Conservation (phyloP, 2,797 vertebrate species). For the Gymnopithys bicolor region DNA sequence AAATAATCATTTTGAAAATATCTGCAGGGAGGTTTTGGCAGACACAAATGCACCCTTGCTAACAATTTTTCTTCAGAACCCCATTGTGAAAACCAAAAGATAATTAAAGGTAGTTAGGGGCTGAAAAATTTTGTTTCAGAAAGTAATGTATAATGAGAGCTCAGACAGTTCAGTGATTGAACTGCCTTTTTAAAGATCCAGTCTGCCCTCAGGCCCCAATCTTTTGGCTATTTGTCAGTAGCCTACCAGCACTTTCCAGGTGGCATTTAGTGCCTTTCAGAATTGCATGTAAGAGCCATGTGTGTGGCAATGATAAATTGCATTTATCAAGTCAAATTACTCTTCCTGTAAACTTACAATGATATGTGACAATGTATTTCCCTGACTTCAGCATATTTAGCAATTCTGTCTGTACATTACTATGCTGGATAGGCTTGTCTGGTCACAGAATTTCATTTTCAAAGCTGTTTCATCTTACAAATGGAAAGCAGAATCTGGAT, state of each 20-base stretch:
- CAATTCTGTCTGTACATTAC: not conserved
- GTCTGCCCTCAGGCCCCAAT: not conserved
- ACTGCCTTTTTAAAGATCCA: not conserved
- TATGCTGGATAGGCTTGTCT: not conserved
- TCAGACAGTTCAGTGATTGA: not conserved
- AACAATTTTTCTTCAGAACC: not conserved
- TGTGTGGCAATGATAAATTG: not conserved
- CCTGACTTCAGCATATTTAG: not conserved
- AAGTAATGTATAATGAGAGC: not conserved
- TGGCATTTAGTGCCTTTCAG: not conserved
- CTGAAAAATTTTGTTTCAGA: conserved; percentile 6
- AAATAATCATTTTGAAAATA: not conserved
- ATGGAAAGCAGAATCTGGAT: not conserved
- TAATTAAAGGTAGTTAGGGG: conserved; percentile 38
- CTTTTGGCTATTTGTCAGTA: conserved; percentile 23
- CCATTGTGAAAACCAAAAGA: not conserved
- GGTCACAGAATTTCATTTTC: not conserved
- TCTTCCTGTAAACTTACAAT: not conserved
- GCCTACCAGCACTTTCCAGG: not conserved
- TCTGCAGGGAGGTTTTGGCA: not conserved
- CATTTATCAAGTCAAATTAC: not conserved
- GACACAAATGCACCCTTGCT: not conserved
- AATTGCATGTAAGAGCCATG: not conserved
- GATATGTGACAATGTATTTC: not conserved
- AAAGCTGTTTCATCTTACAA: not conserved